Conservation (phyloP, 2,797 vertebrate species). For the Amblyraja radiata region DNA sequence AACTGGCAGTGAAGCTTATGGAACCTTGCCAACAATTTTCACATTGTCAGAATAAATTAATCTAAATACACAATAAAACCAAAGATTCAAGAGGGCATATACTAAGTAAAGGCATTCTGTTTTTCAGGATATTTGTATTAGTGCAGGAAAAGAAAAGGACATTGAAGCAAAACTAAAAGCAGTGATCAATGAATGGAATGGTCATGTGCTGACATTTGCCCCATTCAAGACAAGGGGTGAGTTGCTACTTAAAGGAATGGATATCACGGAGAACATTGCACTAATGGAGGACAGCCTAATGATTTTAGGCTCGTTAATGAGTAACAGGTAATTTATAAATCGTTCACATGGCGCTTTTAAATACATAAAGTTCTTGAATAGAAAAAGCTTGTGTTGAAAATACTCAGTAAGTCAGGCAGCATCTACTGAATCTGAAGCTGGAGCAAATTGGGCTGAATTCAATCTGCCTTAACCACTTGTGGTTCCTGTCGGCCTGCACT, state of each 20-base stretch:
- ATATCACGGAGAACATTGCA: slow-evolving; percentile 64
- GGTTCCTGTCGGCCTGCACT: too few relatives aligned
- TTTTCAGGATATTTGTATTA: slow-evolving; percentile 70
- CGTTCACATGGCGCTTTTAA: not conserved
- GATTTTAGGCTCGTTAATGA: slow-evolving; percentile 69
- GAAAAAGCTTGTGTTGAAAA: too few relatives aligned
- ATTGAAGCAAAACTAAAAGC: slow-evolving; percentile 73
- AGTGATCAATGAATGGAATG: slow-evolving; percentile 65
- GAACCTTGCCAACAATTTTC: not conserved
- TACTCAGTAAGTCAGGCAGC: too few relatives aligned
- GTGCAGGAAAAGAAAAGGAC: slow-evolving; percentile 74
- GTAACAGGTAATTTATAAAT: slow-evolving; percentile 62
- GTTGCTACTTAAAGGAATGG: slow-evolving; percentile 69
- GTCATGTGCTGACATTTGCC: slow-evolving; percentile 60
- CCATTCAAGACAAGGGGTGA: slow-evolving; percentile 71
- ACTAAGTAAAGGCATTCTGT: slow-evolving; percentile 31
- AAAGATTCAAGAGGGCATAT: not conserved
- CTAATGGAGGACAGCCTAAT: slow-evolving; percentile 76
- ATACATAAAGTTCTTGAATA: not conserved
- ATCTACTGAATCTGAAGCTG: too few relatives aligned
- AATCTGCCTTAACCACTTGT: too few relatives aligned
- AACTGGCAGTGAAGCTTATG: not conserved
- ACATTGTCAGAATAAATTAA: not conserved
- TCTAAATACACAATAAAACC: not conserved
- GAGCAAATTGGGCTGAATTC: too few relatives aligned